Base-by-base conservation (phyloP, 2,797 vertebrate species). In the Podarcis siculus region DNA sequence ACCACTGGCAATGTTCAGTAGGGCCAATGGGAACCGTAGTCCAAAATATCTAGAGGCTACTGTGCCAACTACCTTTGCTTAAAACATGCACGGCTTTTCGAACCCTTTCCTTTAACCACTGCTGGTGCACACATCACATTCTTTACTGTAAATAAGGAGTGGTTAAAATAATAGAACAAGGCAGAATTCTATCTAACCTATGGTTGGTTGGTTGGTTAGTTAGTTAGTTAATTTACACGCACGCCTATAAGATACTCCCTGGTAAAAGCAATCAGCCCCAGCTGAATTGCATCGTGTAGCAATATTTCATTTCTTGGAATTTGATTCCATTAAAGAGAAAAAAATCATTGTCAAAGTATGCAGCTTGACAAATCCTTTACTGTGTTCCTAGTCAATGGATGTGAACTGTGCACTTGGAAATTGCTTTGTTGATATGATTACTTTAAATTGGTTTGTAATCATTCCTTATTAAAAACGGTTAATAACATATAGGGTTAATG, bases 291-390 rank as follows among this genome's bases (percentile, higher is more conserved):
- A 67, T 82, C 25, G 35, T 82, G 37, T 42, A 67, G n/a, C 61
- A 82, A 67, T 82, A 67, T 82, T 82, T 82, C 67, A 67, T 37
- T 67, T 67, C 64, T 67, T 82, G 80, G 42, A 67, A 67, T 67
- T 17, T n/a, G 80, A 82, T 82, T 61, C 79, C 79, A 39, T 82
- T 55, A 55, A 55, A 55, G 6, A 32, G 12, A 82, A 69, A 42
- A 61, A 69, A 42, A 25, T 17, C 30, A 37, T 37, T 67, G 37
- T 67, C 66, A 30, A 82, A 67, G 39, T 67, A 42, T 67, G 35
- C 37, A 15, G 25, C 39, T 42, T 82, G 80, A 82, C 80, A 42
- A 67, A 66, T 80, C 35, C 55, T 64, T 82, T 67, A 39, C 17
- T 82, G 64, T n/a, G 35, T 82, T 82, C 35, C 66, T 67, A 67